Evolutionary conservation across 2,797 vertebrate species (phyloP).

Genomic region (Halcyon leucocephala): DNA sequence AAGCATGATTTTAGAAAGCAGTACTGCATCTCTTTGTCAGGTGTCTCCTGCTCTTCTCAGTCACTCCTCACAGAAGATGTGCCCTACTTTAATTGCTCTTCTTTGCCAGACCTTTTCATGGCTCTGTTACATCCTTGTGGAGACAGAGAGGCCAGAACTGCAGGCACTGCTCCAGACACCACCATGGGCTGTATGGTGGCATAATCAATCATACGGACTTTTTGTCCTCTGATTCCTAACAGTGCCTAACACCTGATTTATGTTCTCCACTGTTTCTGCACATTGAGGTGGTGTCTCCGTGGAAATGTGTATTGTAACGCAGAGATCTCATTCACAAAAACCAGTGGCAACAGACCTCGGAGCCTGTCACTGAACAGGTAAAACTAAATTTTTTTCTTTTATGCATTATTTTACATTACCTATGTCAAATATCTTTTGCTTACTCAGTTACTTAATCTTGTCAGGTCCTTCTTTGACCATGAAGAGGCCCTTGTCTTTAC

Average conservation of each 20-base stretch:
- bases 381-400: background rate
- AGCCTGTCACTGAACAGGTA: background rate
- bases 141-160: background rate
- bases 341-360: background rate
- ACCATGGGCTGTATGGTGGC: background rate
- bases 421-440: background rate
- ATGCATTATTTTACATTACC: background rate
- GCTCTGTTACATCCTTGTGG: background rate
- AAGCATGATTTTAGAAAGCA: background rate
- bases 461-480: background rate
- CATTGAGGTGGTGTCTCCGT: background rate
- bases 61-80: background rate
- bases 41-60: background rate
- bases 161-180: background rate
- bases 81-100: background rate
- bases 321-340: background rate
- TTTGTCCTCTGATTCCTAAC: background rate
- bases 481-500: conserved; percentile 28
- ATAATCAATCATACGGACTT: background rate
- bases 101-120: background rate
- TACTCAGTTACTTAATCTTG: conserved; percentile 3
- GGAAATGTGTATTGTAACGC: background rate
- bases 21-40: background rate
- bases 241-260: background rate
- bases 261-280: background rate